Base-by-base conservation (phyloP, 1,140 invertebrate genomes). In the Drosophila equinoxialis region DNA sequence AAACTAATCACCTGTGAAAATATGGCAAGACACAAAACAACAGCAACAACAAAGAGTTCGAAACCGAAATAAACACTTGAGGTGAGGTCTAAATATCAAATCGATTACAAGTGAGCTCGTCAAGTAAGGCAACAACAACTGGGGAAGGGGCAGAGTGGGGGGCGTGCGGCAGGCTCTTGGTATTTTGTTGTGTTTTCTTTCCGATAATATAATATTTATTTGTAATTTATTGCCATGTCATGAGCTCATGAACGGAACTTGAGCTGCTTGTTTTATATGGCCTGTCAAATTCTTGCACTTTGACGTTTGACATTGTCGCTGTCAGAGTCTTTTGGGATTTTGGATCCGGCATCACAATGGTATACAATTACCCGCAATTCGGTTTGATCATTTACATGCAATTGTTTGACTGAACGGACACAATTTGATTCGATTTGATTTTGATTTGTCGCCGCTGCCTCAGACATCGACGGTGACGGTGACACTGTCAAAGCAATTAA, bases 1-100 rank as follows among this genome's bases (percentile, higher is more conserved):
- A 58, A 73, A 68, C 83, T 86, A 85, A 81, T 85, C 82, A 85
- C 82, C 83, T 87, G 82, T 82, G 82, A 87, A 85, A 86, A 85
- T 65, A 60, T 58, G 42, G 68, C 63, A 74, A 71, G 55, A 41
- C 65, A 54, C 63, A 41, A 60, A 33, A 42, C 41, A 45, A 48
- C 17, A 51, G 20, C 20, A 67, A 58, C 45, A 51, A 51, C 20
- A 67, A 59, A 65, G 45, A 57, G 51, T 23, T 51, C 45, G 45
- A 58, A 20, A 45, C 14, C 60, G 57, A 76, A 68, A 60, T 69
- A 81, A 87, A 79, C 83, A 87, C 83, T 87, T 70, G 79, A 87
- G 58, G 74, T 65, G 77, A 80, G 77, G 72, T 80, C 79, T 37
- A 76, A 86, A 72, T 72, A 82, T 77, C 75, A 67, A 78, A 79